Evolutionary conservation across 2,888 invertebrate species (phyloP).

Genomic region (Amphipyra tragopoginis): DNA sequence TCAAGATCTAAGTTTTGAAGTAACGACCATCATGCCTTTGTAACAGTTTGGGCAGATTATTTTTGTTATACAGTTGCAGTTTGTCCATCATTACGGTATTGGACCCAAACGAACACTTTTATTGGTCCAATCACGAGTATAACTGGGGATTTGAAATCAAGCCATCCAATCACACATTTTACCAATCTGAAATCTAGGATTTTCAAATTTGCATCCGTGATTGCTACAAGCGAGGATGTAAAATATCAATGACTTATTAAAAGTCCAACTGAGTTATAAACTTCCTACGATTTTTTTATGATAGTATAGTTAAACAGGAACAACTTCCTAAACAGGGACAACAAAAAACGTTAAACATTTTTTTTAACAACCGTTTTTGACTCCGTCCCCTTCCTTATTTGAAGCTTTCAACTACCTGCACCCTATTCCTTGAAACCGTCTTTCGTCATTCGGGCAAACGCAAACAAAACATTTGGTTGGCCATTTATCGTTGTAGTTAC

Average conservation of each 20-base stretch:
- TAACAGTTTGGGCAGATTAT: no score
- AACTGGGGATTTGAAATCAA: slow-evolving; percentile 29
- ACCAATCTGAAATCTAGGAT: slow-evolving; percentile 11
- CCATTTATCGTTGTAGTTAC: background rate
- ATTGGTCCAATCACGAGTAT: slow-evolving; percentile 32
- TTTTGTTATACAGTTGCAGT: background rate
- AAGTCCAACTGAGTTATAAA: slow-evolving; percentile 5
- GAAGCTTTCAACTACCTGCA: slow-evolving; percentile 39
- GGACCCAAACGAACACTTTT: slow-evolving; percentile 26
- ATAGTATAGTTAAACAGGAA: slow-evolving; percentile 7
- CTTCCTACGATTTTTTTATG: slow-evolving; percentile 6
- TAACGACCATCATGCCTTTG: no score
- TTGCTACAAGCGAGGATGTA: background rate
- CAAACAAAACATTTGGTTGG: slow-evolving; percentile 26
- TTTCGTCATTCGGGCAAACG: slow-evolving; percentile 7
- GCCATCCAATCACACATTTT: slow-evolving; percentile 30
- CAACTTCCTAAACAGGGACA: slow-evolving; percentile 40
- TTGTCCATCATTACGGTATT: slow-evolving; percentile 2
- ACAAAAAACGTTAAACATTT: slow-evolving; percentile 40
- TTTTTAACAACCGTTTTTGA: slow-evolving; percentile 42
- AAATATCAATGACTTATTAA: slow-evolving; percentile 7
- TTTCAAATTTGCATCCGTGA: slow-evolving; percentile 1
- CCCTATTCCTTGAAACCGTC: slow-evolving; percentile 30
- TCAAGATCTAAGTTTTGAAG: background rate
- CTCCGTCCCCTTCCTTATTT: slow-evolving; percentile 39